A percentile compares a stretch with the other conserved stretches of the same genome.
Evolutionary conservation across 1,140 invertebrate species (phyloP).

Genomic region (Phocides pigmalion): DNA sequence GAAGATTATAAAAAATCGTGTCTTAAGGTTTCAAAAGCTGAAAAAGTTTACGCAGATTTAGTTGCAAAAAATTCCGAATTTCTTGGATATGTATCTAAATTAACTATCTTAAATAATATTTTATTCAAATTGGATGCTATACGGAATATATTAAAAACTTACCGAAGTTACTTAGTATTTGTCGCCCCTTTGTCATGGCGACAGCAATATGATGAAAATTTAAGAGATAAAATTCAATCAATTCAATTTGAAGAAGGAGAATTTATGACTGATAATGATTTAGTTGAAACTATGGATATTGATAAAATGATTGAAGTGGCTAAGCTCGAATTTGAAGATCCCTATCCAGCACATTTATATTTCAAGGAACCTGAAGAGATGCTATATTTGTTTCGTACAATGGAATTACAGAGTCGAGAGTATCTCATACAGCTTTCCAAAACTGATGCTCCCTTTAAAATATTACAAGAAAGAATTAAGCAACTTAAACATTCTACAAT

Average conservation of each 20-base stretch:
- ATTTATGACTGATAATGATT: conserved; percentile 68
- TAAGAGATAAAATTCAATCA: conserved; percentile 54
- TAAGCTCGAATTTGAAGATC: conserved; percentile 70
- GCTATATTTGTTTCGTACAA: conserved; percentile 84
- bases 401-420: conserved; percentile 87
- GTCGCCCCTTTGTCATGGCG: conserved; percentile 86
- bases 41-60: conserved; percentile 79
- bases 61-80: conserved; percentile 82
- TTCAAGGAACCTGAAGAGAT: conserved; percentile 85
- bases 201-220: conserved; percentile 73
- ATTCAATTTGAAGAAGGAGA: conserved; percentile 65
- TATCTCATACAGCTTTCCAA: conserved; percentile 86
- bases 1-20: conserved; percentile 86
- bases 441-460: conserved; percentile 83
- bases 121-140: conserved; percentile 86
- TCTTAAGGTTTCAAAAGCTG: conserved; percentile 79
- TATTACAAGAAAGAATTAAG: conserved; percentile 81
- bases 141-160: conserved; percentile 86
- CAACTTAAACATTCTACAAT: conserved; percentile 63
- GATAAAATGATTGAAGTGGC: conserved; percentile 73
- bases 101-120: conserved; percentile 83
- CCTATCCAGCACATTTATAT: conserved; percentile 80
- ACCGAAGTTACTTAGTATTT: conserved; percentile 86
- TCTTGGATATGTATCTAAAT: conserved; percentile 74
- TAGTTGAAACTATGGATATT: conserved; percentile 69